A percentile compares a stretch with the other conserved stretches of the same genome.
Conservation (phyloP, 2,797 vertebrate genomes). For the Buceros bicornis region DNA sequence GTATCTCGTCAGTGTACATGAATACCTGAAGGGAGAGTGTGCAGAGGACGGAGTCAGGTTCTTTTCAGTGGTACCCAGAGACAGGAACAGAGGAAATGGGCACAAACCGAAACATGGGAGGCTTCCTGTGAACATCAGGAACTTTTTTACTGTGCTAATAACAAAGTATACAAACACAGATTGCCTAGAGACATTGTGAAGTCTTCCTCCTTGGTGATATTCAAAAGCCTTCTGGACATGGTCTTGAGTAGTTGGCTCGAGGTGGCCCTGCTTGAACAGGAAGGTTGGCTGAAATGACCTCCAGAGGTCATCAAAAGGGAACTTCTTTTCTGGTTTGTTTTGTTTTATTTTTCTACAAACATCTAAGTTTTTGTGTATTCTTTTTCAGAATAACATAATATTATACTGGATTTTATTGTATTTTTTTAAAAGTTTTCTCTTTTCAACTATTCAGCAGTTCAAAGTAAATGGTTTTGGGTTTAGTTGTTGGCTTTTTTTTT, state of each 20-base stretch:
- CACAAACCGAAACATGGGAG: not conserved
- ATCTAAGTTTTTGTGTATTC: not conserved
- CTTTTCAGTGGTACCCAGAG: not conserved
- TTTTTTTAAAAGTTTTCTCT: not conserved
- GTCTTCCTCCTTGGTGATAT: not conserved
- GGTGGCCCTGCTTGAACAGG: not conserved
- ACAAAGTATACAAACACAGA: not conserved
- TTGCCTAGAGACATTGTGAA: not conserved
- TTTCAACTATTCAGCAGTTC: not conserved
- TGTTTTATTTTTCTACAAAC: not conserved
- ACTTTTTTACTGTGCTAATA: not conserved
- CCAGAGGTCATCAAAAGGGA: not conserved
- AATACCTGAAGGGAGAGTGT: too few species aligned
- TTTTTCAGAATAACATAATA: not conserved
- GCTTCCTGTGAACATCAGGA: not conserved
- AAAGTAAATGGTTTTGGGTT: not conserved
- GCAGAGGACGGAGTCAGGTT: not conserved
- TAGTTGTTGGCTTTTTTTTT: not conserved
- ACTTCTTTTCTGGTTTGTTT: not conserved
- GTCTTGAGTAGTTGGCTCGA: rapidly evolving
- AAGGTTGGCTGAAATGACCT: not conserved
- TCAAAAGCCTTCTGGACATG: not conserved
- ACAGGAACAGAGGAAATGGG: not conserved
- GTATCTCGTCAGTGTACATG: too few species aligned
- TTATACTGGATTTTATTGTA: not conserved